Conservation (phyloP, 30 jellyfish, hydroid and myxozoan genomes). For the Pelagia noctiluca region DNA sequence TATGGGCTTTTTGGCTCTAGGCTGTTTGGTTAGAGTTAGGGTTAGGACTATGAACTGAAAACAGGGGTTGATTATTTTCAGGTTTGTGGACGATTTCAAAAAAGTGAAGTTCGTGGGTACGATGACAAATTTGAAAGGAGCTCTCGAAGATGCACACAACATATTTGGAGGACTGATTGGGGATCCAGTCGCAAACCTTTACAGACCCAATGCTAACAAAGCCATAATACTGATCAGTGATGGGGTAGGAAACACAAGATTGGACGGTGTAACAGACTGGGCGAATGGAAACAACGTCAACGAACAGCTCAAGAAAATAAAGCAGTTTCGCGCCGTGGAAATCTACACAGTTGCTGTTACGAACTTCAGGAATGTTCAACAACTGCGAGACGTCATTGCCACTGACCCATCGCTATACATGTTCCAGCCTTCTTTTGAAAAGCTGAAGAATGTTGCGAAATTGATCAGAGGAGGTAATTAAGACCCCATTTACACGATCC, state of each 20-base stretch:
- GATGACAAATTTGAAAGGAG: conserved; percentile 63
- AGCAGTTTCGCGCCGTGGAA: conserved; percentile 29
- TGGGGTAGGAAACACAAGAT: conserved; percentile 61
- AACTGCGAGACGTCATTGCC: conserved; percentile 74
- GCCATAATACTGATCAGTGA: conserved; percentile 69
- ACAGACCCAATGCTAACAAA: conserved; percentile 63
- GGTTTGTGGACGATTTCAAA: conserved; percentile 59
- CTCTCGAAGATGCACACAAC: conserved; percentile 69
- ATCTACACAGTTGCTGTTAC: conserved; percentile 87
- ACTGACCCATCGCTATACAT: conserved; percentile 81
- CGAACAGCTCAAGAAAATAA: conserved; percentile 23
- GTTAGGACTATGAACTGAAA: too few species aligned
- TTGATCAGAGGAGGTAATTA: conserved; percentile 97
- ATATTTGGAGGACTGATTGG: conserved; percentile 58
- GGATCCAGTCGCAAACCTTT: conserved; percentile 20
- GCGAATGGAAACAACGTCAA: conserved; percentile 26
- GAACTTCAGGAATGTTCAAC: conserved; percentile 23
- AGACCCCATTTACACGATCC: too few species aligned
- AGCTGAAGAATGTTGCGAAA: conserved; percentile 77
- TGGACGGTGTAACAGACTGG: conserved; percentile 9
- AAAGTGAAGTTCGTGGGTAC: conserved; percentile 24
- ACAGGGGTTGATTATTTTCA: too few species aligned
- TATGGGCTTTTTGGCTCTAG: too few species aligned
- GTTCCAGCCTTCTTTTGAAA: conserved; percentile 65
- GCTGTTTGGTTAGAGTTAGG: too few species aligned